phyloP scores from a whole-genome alignment of 2,113 vertebrate genomes.

The Gallinago media region DNA sequence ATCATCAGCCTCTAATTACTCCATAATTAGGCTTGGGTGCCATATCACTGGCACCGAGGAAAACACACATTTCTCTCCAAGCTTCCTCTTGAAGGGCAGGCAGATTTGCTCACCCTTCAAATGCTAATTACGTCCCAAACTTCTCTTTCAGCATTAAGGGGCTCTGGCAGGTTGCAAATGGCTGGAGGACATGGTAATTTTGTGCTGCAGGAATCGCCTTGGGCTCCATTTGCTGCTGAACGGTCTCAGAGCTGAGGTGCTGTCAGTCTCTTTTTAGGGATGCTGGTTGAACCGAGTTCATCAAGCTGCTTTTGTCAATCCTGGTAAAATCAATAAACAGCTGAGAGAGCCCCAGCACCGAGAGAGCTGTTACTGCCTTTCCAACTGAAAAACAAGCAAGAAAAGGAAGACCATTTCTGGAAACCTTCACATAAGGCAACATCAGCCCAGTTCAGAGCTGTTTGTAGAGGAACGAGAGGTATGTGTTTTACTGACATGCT shows the following conservation, averaged over 20 bases:
- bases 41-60: neutral
- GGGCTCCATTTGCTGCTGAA: neutral
- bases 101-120: neutral
- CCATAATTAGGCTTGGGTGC: neutral
- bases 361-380: neutral
- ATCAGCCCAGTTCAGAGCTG: neutral
- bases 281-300: neutral
- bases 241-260: neutral
- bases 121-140: neutral
- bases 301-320: neutral
- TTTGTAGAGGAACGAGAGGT: neutral
- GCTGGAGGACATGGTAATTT: neutral
- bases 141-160: neutral
- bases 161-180: neutral
- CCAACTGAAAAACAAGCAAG: rapidly evolving
- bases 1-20: rapidly evolving
- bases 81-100: neutral
- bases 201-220: neutral
- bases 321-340: neutral
- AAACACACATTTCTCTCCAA: rapidly evolving
- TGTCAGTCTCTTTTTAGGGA: neutral
- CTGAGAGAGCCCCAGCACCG: rapidly evolving
- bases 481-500: rapidly evolving
- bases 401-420: neutral
- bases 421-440: rapidly evolving